Percentiles rank a stretch among this genome's conserved stretches.
Evolutionary conservation across 2,888 invertebrate genomes (phyloP).

Genomic region (Hipparchia sbordonii): DNA sequence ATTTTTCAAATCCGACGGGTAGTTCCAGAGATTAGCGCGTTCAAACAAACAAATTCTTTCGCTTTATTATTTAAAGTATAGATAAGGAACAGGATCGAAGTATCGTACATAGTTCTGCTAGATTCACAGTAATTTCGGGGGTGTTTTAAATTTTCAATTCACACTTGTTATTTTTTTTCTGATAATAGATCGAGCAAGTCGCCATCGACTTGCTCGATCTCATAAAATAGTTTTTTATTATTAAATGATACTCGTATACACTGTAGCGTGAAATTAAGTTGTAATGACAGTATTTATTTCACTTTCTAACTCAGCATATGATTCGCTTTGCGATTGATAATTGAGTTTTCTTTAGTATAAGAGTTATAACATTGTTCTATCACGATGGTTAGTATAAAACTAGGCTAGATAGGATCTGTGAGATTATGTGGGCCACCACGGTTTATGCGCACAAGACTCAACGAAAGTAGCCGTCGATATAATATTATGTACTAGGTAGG

Average conservation of each 20-base stretch:
- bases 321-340: slow-evolving; percentile 22
- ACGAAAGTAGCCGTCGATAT: slow-evolving; percentile 8
- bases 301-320: slow-evolving; percentile 29
- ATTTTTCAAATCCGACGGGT: too few relatives aligned
- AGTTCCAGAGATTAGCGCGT: too few relatives aligned
- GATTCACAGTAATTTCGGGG: too few relatives aligned
- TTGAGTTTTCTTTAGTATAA: slow-evolving; percentile 17
- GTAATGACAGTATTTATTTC: slow-evolving; percentile 30
- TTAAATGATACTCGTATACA: not conserved
- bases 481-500: too few relatives aligned
- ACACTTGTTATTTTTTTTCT: too few relatives aligned
- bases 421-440: slow-evolving; percentile 32
- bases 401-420: slow-evolving; percentile 35
- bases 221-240: not conserved
- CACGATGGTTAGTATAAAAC: slow-evolving; percentile 14
- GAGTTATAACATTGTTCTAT: slow-evolving; percentile 16
- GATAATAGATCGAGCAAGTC: too few relatives aligned
- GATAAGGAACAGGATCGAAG: too few relatives aligned
- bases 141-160: too few relatives aligned
- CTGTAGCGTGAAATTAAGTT: slow-evolving; percentile 8
- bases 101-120: too few relatives aligned
- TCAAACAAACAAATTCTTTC: too few relatives aligned
- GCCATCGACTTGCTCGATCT: too few relatives aligned
- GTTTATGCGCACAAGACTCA: not conserved
- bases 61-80: too few relatives aligned